Evolutionary conservation across 2,113 vertebrate genomes (phyloP), one percentile per base, ranked within the genome.

Genomic region (Spheniscus mendiculus): DNA sequence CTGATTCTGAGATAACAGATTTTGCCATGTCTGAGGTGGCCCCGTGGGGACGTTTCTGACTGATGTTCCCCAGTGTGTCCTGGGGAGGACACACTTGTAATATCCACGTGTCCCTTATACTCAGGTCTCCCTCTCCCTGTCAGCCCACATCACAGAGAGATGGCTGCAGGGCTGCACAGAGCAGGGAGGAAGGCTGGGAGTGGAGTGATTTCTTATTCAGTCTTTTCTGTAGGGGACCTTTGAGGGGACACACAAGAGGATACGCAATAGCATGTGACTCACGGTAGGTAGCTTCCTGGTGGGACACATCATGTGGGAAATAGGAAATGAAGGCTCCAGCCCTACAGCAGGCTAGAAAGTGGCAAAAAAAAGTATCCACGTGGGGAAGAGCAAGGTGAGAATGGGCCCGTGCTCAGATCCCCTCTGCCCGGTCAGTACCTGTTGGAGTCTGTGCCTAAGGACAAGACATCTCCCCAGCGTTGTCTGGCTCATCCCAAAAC

Each of bases 361-460:
- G 6, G 38, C 20, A 59, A 50, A 78, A 59, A 50, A 78, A 74
- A 74, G 12, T 25, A 52, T n/a, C 36, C 5, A 25, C 2, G 10
- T 44, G 25, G 25, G 36, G 25, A 59, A 59, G 30, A 52, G 36
- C 12, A 44, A 69, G 52, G 20, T 59, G 42, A 42, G 62, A 50
- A n/a, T 3, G n/a, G 6, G 29, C 4, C 11, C 0, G 0, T n/a
- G 19, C 25, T 50, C 19, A 12, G 14, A 12, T 58, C 42, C 27
- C 29, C 19, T 11, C 52, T 50, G 72, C 36, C 30, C 36, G 44
- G 20, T 40, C 25, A 19, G 19, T 7, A 65, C 29, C 42, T 21
- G 29, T 7, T 34, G 17, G 40, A 38, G 58, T 8, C 49, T 27
- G n/a, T n/a, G 50, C 29, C 18, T 11, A 10, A 40, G 42, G 42